Percentiles rank a stretch among this genome's conserved stretches.
These are phyloP conservation scores for Mus caroli DNA, from an alignment of 2,797 vertebrate genomes.

Conservation along the genomic window DNA sequence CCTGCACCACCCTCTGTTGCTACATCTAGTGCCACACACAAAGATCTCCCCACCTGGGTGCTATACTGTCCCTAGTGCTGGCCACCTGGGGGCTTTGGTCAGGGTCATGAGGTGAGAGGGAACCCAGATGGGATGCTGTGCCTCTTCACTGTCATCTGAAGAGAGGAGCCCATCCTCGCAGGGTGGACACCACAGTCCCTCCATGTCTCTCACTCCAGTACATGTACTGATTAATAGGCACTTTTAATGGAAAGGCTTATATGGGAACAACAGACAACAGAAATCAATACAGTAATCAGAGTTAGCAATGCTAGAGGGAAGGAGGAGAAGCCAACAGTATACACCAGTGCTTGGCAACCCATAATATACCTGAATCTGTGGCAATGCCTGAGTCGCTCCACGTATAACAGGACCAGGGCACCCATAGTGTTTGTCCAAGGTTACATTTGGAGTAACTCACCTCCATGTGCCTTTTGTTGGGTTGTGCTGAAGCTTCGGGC, in stretches of 20 bases:
- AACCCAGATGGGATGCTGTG: neutral
- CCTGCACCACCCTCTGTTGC: neutral
- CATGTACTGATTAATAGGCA: neutral
- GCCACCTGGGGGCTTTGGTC: neutral
- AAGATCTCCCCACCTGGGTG: neutral
- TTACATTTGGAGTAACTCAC: neutral
- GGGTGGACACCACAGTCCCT: neutral
- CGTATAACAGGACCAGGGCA: neutral
- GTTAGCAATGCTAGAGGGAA: neutral
- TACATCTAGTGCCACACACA: neutral
- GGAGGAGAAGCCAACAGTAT: neutral
- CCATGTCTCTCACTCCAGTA: neutral
- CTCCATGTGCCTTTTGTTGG: neutral
- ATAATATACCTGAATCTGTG: rapidly evolving
- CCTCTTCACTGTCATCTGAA: neutral
- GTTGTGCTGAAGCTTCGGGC: neutral
- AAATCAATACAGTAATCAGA: neutral
- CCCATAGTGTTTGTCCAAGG: neutral
- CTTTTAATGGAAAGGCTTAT: neutral
- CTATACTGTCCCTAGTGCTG: neutral
- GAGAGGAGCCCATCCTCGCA: neutral
- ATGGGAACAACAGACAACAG: neutral
- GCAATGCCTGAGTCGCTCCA: neutral
- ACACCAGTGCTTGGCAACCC: neutral
- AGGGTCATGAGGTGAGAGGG: neutral